Conservation (phyloP, 2,888 invertebrate species). For the Antheraea yamamai region DNA sequence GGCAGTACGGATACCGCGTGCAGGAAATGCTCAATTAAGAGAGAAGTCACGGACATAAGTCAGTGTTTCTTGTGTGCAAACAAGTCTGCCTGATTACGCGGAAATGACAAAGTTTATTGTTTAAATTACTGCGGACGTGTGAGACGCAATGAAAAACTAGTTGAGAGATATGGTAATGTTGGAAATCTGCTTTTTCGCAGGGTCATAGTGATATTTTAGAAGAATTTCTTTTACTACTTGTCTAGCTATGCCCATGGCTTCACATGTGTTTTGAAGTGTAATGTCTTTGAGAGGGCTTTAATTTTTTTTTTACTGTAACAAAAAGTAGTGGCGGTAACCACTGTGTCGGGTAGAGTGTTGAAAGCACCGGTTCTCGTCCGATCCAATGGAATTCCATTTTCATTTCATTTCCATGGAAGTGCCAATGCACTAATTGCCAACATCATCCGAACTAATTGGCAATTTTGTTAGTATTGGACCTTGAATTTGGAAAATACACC, state of each 20-base stretch:
- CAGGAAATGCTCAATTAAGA: not conserved
- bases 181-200: not conserved
- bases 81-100: not conserved
- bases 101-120: not conserved
- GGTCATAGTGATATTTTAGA: not conserved
- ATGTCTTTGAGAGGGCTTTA: too few relatives aligned
- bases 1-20: not conserved
- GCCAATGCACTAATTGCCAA: too few relatives aligned
- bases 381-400: too few relatives aligned
- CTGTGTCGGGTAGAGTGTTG: too few relatives aligned
- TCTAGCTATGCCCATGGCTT: not conserved
- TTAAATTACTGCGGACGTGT: not conserved
- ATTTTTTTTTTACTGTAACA: too few relatives aligned
- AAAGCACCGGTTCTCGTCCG: too few relatives aligned
- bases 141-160: not conserved
- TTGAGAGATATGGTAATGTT: not conserved
- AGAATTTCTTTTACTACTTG: not conserved
- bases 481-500: too few relatives aligned
- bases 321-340: too few relatives aligned
- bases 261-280: too few relatives aligned
- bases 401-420: too few relatives aligned
- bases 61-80: not conserved
- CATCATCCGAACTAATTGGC: too few relatives aligned
- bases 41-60: slow-evolving; percentile 6
- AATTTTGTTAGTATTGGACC: too few relatives aligned